These are phyloP conservation scores for Syrrhaptes paradoxus DNA, from an alignment of 2,113 vertebrate genomes.

Conservation along the genomic window DNA sequence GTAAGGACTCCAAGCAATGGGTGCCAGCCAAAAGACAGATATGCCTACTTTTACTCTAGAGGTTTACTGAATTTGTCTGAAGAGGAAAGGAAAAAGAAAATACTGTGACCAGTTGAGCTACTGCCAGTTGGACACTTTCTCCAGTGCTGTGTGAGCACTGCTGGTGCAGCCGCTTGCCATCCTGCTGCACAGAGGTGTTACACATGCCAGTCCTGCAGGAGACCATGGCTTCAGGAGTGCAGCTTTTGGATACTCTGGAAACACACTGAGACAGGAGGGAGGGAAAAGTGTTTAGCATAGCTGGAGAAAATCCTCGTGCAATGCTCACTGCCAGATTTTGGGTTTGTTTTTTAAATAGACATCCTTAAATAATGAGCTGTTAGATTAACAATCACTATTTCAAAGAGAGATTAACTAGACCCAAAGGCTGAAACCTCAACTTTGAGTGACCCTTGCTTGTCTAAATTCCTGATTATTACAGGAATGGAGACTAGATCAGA, in stretches of 20 bases:
- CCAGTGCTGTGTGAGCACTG: not conserved
- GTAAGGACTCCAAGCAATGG: rapidly evolving
- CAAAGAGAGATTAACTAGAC: not conserved
- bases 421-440: not conserved
- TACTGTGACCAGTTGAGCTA: not conserved
- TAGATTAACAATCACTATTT: not conserved
- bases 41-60: not conserved
- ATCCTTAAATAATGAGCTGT: not conserved
- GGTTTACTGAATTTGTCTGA: not conserved
- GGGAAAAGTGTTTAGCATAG: not conserved
- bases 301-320: not conserved
- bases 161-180: not conserved
- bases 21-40: not conserved
- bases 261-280: not conserved
- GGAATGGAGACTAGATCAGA: not conserved
- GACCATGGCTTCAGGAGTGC: not conserved
- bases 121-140: rapidly evolving
- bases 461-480: not conserved
- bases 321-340: not conserved
- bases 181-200: not conserved
- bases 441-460: not conserved
- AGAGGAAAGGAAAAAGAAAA: not conserved
- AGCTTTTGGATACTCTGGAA: not conserved
- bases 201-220: not conserved
- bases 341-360: not conserved